phyloP scores from a whole-genome alignment of 2,888 invertebrate species.

The Heliconius cydno region DNA sequence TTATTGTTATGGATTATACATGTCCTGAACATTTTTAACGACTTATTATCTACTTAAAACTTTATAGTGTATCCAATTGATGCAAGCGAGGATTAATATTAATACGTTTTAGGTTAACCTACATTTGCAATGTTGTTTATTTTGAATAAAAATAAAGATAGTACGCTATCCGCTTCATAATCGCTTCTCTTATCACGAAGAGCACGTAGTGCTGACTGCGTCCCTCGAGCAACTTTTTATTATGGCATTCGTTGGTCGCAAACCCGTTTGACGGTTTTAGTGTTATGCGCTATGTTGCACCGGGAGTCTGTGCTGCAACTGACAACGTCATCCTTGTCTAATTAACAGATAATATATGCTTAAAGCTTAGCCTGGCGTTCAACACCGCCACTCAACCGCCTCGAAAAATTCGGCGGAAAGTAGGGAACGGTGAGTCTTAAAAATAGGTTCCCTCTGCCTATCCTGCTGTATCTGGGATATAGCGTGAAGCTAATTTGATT shows the following conservation, averaged over 20 bases:
- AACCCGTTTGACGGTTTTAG: conserved; percentile 75
- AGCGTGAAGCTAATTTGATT: no score
- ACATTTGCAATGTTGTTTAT: background rate
- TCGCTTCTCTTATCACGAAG: conserved; percentile 50
- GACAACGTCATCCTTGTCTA: conserved; percentile 21
- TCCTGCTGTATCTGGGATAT: no score
- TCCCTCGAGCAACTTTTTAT: conserved; percentile 73
- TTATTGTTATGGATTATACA: background rate
- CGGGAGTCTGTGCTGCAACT: conserved; percentile 45
- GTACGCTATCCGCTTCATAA: background rate
- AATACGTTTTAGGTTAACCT: background rate
- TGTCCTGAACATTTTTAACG: background rate
- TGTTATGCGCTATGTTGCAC: conserved; percentile 67
- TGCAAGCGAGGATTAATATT: background rate
- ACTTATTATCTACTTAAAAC: background rate
- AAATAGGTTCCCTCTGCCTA: no score
- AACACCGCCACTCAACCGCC: no score
- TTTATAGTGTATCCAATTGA: background rate
- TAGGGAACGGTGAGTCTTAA: no score
- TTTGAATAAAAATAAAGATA: conserved; percentile 14
- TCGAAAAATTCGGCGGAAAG: no score
- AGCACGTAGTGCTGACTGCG: conserved; percentile 48
- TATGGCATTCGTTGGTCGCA: conserved; percentile 70
- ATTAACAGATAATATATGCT: conserved; percentile 18
- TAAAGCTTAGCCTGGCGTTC: no score